Base-by-base conservation (phyloP, 2,888 invertebrate genomes). In the Cactoblastis cactorum region DNA sequence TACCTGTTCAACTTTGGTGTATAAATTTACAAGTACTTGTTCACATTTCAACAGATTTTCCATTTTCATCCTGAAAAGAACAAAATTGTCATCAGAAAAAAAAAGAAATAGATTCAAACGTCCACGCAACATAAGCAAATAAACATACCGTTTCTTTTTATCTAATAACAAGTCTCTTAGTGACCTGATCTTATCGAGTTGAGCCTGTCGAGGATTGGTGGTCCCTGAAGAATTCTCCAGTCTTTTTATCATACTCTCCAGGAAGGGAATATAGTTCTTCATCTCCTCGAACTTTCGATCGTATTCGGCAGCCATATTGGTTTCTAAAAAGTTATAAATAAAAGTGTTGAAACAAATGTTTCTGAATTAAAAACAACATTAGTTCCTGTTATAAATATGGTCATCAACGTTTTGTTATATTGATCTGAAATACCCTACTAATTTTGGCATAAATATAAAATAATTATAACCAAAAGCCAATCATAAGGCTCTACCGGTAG, bases 231-330 rank as follows among this genome's bases (percentile, higher is more conserved):
- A 74, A 60, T 83, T 91, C 68, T 92, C 92, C 62, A 94, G 77
- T 67, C 92, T 91, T 43, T 83, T 82, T 66, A 94, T 94, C 90
- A 95, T 93, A 59, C 85, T 92, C 68, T 93, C 92, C 74, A 95
- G 76, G 71, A 94, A 94, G n/a, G 95, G 94, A 63, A 94, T 91
- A 79, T 93, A 94, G 63, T 91, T 90, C 80, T 93, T 93, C 87
- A 94, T 92, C 69, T 92, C 92, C 61, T 90, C 87, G 71, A 93
- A 90, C 79, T 93, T 93, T 55, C 71, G 77, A 55, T 92, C 90
- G 83, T 93, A 93, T 46, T 90, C 89, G 55, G 58, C 59, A 56
- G 80, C 81, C 89, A 89, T 88, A 53, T 76, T 79, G 72, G 18
- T 39, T 49, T 52, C 87, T 87, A 70, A 45, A 62, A 80, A 67